A percentile compares a stretch with the other conserved stretches of the same genome.
Conservation (phyloP, 2,797 vertebrate species). For the Denticeps clupeoides region DNA sequence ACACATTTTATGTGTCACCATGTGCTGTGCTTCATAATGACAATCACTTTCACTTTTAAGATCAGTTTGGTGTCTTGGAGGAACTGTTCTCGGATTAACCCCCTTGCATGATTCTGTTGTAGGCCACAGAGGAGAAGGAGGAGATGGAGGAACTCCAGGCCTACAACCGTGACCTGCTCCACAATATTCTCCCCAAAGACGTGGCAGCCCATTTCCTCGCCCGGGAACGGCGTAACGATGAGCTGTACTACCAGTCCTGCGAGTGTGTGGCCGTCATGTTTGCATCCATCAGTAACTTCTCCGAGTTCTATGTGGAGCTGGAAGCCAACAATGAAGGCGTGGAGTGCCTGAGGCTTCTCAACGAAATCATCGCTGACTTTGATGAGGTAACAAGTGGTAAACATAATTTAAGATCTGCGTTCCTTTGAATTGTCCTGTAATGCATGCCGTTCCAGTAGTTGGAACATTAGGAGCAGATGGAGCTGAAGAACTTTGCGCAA, state of each 20-base stretch:
- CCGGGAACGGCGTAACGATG: conserved; percentile 79
- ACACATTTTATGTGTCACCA: too few species aligned
- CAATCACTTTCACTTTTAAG: too few species aligned
- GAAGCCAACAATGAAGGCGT: conserved; percentile 95
- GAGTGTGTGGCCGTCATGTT: conserved; percentile 95
- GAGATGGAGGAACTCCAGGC: conserved; percentile 96
- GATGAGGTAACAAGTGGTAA: conserved; percentile 65
- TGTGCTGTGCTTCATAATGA: too few species aligned
- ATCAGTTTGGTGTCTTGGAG: too few species aligned
- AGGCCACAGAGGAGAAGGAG: conserved; percentile 94
- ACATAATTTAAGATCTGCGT: too few species aligned
- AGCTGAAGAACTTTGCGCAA: too few species aligned
- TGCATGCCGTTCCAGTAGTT: too few species aligned
- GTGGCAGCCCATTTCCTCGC: conserved; percentile 87
- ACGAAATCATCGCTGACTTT: conserved; percentile 92
- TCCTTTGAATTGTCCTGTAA: too few species aligned
- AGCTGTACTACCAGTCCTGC: conserved; percentile 92
- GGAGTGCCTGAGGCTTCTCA: conserved; percentile 85
- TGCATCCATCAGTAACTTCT: conserved; percentile 94
- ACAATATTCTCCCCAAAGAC: conserved; percentile 91
- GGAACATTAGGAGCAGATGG: too few species aligned
- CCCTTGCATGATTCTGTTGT: too few species aligned
- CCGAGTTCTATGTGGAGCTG: conserved; percentile 89
- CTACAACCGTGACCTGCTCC: conserved; percentile 85
- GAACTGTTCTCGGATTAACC: too few species aligned